These are phyloP conservation scores for Allacma fusca DNA, from an alignment of 2,888 invertebrate genomes.

Conservation along the genomic window DNA sequence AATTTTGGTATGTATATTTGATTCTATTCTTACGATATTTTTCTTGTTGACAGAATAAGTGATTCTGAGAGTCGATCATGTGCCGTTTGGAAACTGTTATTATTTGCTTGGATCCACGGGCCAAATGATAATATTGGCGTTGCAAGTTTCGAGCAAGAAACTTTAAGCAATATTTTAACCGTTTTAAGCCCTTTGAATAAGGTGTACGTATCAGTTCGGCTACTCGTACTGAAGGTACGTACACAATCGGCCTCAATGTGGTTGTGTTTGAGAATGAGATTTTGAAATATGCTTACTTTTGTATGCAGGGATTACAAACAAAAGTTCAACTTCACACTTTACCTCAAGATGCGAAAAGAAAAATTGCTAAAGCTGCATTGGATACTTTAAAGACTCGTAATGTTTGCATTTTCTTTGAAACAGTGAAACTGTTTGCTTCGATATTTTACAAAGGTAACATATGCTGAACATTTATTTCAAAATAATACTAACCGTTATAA, in stretches of 20 bases:
- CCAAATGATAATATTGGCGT: conserved; percentile 52
- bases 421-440: conserved; percentile 77
- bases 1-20: too few relatives aligned
- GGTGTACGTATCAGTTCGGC: conserved; percentile 56
- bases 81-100: conserved; percentile 56
- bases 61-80: conserved; percentile 56
- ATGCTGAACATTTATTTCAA: neutral
- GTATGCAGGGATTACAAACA: conserved; percentile 51
- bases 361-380: conserved; percentile 74
- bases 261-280: too few relatives aligned
- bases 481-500: too few relatives aligned
- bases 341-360: conserved; percentile 70
- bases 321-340: conserved; percentile 62
- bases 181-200: conserved; percentile 60
- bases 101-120: conserved; percentile 59
- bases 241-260: too few relatives aligned
- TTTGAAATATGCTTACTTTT: conserved; percentile 18
- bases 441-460: conserved; percentile 76
- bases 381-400: conserved; percentile 75
- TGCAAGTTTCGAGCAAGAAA: conserved; percentile 58
- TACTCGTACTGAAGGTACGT: conserved; percentile 57
- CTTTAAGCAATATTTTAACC: conserved; percentile 58
- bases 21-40: too few relatives aligned
- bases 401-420: conserved; percentile 74
- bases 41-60: conserved; percentile 43